phyloP scores from a whole-genome alignment of 2,113 vertebrate species.

The Quiscalus mexicanus region DNA sequence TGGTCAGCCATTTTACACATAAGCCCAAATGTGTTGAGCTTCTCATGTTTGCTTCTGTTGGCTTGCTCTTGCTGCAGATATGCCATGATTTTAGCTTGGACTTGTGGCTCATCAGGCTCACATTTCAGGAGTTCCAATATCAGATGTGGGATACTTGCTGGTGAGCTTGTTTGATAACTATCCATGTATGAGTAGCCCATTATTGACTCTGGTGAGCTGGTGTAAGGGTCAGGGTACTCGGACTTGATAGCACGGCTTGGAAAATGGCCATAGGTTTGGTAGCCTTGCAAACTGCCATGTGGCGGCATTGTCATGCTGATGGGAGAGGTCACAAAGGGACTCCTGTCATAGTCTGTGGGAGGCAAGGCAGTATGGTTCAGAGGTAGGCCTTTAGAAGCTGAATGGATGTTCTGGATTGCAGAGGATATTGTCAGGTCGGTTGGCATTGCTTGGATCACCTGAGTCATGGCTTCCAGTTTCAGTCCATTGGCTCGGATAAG shows the following conservation, averaged over 20 bases:
- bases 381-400: constrained; percentile 95
- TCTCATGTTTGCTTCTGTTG: constrained; percentile 91
- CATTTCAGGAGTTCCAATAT: constrained; percentile 97
- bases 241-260: constrained; percentile 97
- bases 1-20: constrained; percentile 99
- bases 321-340: constrained; percentile 94
- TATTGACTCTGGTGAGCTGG: constrained; percentile 95
- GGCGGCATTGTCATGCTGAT: constrained; percentile 99
- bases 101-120: constrained; percentile 94
- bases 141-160: constrained; percentile 92
- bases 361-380: constrained; percentile 95
- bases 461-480: constrained; percentile 97
- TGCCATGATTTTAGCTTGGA: constrained; percentile 93
- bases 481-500: constrained; percentile 97
- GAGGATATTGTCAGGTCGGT: constrained; percentile 96
- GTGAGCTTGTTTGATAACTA: constrained; percentile 89
- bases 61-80: constrained; percentile 97
- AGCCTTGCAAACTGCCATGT: constrained; percentile 92
- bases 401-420: constrained; percentile 97
- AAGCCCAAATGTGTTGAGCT: constrained; percentile 95
- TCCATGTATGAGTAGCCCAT: constrained; percentile 97
- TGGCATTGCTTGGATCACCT: constrained; percentile 95
- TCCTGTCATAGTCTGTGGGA: constrained; percentile 95
- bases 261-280: constrained; percentile 94
- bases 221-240: constrained; percentile 97